phyloP scores from a whole-genome alignment of 2,888 invertebrate genomes.

The Epistrophella euchroma region DNA sequence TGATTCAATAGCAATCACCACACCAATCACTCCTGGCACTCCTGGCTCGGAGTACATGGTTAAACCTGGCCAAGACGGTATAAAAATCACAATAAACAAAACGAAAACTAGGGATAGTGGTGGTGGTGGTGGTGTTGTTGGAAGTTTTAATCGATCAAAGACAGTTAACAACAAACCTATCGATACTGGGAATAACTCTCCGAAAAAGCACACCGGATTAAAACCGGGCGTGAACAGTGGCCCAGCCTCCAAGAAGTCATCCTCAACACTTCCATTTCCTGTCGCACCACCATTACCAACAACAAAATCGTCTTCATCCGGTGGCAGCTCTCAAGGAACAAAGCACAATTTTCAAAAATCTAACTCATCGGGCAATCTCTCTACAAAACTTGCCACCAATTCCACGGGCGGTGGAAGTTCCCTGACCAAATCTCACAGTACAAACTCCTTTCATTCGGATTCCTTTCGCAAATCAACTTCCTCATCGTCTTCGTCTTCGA shows the following conservation, averaged over 20 bases:
- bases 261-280: slow-evolving; percentile 45
- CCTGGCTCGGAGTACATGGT: slow-evolving; percentile 91
- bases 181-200: slow-evolving; percentile 32
- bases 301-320: slow-evolving; percentile 73
- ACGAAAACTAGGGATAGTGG: slow-evolving; percentile 87
- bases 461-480: slow-evolving; percentile 69
- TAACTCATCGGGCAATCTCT: slow-evolving; percentile 82
- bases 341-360: slow-evolving; percentile 83
- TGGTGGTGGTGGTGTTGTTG: slow-evolving; percentile 46
- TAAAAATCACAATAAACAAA: slow-evolving; percentile 96
- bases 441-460: slow-evolving; percentile 80
- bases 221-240: slow-evolving; percentile 95
- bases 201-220: slow-evolving; percentile 90
- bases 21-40: slow-evolving; percentile 81
- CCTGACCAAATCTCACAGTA: slow-evolving; percentile 82
- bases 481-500: slow-evolving; percentile 22
- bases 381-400: slow-evolving; percentile 79
- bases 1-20: slow-evolving; percentile 80
- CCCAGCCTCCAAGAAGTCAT: slow-evolving; percentile 90
- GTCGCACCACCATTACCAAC: slow-evolving; percentile 47
- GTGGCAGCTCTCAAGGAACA: slow-evolving; percentile 57
- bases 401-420: slow-evolving; percentile 77
- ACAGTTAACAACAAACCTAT: slow-evolving; percentile 19
- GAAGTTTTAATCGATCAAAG: slow-evolving; percentile 52
- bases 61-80: slow-evolving; percentile 92